Conservation (phyloP, 2,113 vertebrate genomes). For the Etia nguti region DNA sequence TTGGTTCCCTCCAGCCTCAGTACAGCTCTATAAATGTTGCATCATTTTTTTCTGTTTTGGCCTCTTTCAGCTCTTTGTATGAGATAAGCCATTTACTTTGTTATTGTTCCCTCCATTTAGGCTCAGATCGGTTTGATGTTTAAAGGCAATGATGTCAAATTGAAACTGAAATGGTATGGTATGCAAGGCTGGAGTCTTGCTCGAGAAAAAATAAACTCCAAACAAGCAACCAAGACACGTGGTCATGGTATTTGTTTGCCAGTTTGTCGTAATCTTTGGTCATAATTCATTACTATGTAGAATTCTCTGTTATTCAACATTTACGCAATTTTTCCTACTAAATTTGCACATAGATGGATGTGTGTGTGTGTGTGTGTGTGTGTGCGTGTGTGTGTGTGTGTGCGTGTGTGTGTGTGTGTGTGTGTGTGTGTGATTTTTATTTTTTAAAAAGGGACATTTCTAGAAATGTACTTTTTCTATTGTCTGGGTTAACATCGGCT, state of each 20-base stretch:
- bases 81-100: neutral
- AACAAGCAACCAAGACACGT: fast-evolving
- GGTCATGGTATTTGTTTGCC: neutral
- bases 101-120: neutral
- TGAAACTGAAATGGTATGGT: neutral
- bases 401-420: too few relatives aligned
- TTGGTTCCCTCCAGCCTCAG: neutral
- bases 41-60: neutral
- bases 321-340: neutral
- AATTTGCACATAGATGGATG: too few relatives aligned
- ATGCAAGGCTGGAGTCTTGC: neutral
- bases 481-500: neutral
- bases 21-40: fast-evolving
- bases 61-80: neutral
- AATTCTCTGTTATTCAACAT: neutral
- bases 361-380: too few relatives aligned
- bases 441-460: neutral
- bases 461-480: neutral
- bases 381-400: too few relatives aligned
- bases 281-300: neutral
- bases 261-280: too few relatives aligned
- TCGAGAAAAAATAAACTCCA: neutral
- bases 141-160: neutral
- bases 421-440: neutral
- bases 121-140: neutral